Evolutionary conservation across 2,888 invertebrate genomes (phyloP).

Genomic region (Lordiphosa andalusiaca): DNA sequence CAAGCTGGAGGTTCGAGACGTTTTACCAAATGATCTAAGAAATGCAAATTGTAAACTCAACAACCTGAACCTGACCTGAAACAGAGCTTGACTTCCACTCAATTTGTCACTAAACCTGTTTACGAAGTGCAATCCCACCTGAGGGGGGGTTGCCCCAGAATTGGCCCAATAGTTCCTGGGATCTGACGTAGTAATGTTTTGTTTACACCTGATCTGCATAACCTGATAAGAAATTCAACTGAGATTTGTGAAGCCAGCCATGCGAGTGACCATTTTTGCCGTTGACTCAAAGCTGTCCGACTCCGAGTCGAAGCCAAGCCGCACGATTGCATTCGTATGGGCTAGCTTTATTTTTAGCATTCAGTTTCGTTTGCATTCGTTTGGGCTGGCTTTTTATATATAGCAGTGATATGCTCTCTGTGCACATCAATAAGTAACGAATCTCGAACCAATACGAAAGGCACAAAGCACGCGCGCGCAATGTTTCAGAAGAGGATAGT

Average conservation of each 20-base stretch:
- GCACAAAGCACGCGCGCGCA: constrained; percentile 19
- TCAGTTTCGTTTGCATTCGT: constrained; percentile 47
- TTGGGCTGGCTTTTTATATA: constrained; percentile 53
- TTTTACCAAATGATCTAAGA: constrained; percentile 55
- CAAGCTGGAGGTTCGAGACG: constrained; percentile 18
- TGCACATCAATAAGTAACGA: constrained; percentile 65
- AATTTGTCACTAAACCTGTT: constrained; percentile 65
- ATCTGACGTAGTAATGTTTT: constrained; percentile 36
- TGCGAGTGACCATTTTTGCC: neutral
- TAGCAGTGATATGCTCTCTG: constrained; percentile 47
- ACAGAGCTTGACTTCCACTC: constrained; percentile 20
- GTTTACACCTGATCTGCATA: constrained; percentile 35
- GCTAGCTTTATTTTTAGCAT: constrained; percentile 42
- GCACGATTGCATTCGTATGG: constrained; percentile 38
- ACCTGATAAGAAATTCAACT: constrained; percentile 2
- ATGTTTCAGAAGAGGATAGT: constrained; percentile 71
- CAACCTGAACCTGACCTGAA: constrained; percentile 16
- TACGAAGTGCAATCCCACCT: constrained; percentile 14
- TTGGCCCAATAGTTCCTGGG: constrained; percentile 48
- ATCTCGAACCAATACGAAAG: constrained; percentile 49
- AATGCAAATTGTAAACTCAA: constrained; percentile 52
- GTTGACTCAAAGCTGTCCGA: constrained; percentile 7
- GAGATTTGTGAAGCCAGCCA: no score
- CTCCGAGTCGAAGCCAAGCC: neutral
- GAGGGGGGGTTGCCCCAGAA: constrained; percentile 40